Percentiles rank a stretch among this genome's conserved stretches.
phyloP scores from a whole-genome alignment of 2,797 vertebrate genomes.

The Tolypeutes matacus region DNA sequence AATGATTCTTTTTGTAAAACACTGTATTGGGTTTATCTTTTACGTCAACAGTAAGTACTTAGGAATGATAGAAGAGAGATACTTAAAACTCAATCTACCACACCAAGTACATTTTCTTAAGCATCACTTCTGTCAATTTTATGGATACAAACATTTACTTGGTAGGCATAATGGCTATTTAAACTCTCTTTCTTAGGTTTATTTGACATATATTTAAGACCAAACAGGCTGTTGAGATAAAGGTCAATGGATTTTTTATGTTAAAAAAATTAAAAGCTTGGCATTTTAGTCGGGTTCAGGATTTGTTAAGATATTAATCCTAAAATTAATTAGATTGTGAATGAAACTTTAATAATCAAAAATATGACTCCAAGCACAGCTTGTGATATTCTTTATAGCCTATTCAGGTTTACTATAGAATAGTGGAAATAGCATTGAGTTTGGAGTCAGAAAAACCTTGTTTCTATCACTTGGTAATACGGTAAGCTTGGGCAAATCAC shows the following conservation, averaged over 20 bases:
- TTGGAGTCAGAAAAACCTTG: not conserved
- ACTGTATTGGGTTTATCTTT: constrained; percentile 75
- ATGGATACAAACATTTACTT: constrained; percentile 72
- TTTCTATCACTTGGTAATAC: constrained; percentile 5
- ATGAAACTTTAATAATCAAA: constrained; percentile 44
- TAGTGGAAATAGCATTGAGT: not conserved
- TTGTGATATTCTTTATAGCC: not conserved
- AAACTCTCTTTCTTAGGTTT: constrained; percentile 70
- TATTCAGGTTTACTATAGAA: constrained; percentile 22
- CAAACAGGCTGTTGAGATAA: constrained; percentile 56
- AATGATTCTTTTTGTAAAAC: constrained; percentile 66
- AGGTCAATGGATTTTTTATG: constrained; percentile 69
- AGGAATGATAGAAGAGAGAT: constrained; percentile 73
- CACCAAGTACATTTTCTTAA: constrained; percentile 61
- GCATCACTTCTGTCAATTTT: constrained; percentile 73
- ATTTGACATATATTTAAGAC: constrained; percentile 60
- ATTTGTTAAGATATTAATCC: constrained; percentile 60
- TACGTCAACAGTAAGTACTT: constrained; percentile 73
- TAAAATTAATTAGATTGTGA: constrained; percentile 46
- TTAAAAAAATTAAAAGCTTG: constrained; percentile 50
- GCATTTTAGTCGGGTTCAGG: not conserved
- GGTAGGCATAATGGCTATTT: constrained; percentile 67
- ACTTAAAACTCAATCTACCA: constrained; percentile 71
- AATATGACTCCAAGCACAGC: not conserved
- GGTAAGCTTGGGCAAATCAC: not conserved